Evolutionary conservation across 2,113 vertebrate species (phyloP).

Genomic region (Brachyhypopomus occidentalis): DNA sequence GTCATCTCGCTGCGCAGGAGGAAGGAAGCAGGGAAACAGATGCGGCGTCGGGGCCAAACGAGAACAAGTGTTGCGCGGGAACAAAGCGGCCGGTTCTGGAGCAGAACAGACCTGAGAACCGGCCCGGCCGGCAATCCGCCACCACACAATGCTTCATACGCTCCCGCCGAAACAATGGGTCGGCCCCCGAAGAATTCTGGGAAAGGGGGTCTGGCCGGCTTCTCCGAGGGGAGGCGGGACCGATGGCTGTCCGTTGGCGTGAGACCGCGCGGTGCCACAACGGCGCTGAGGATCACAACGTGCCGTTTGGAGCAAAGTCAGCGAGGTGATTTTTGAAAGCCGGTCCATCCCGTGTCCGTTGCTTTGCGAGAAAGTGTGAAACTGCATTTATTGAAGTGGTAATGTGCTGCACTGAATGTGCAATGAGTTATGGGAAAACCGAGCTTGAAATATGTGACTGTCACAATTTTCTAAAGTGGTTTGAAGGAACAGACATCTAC

Average conservation of each 20-base stretch:
- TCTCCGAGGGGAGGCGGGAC: conserved; percentile 67
- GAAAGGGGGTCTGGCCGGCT: conserved; percentile 75
- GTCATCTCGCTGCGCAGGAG: conserved; percentile 66
- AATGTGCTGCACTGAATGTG: background rate
- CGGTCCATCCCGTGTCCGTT: background rate
- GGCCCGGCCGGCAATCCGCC: conserved; percentile 70
- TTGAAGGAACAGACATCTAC: background rate
- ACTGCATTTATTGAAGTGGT: conserved; percentile 21
- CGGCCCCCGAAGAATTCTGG: conserved; percentile 81
- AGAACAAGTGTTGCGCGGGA: conserved; percentile 65
- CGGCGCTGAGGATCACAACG: background rate
- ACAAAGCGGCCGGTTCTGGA: conserved; percentile 79
- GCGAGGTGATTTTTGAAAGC: background rate
- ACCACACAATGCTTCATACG: conserved; percentile 78
- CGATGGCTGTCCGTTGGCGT: conserved; percentile 53
- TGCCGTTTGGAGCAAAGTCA: background rate
- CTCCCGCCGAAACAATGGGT: conserved; percentile 77
- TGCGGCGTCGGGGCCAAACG: conserved; percentile 74
- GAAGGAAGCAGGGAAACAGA: conserved; percentile 86
- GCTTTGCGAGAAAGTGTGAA: background rate
- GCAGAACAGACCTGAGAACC: conserved; percentile 67
- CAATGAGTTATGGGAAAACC: background rate
- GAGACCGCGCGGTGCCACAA: conserved; percentile 71
- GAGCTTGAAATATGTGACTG: background rate
- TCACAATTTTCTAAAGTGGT: background rate